Evolutionary conservation across 2,113 vertebrate species (phyloP).

Genomic region (Eleginops maclovinus): DNA sequence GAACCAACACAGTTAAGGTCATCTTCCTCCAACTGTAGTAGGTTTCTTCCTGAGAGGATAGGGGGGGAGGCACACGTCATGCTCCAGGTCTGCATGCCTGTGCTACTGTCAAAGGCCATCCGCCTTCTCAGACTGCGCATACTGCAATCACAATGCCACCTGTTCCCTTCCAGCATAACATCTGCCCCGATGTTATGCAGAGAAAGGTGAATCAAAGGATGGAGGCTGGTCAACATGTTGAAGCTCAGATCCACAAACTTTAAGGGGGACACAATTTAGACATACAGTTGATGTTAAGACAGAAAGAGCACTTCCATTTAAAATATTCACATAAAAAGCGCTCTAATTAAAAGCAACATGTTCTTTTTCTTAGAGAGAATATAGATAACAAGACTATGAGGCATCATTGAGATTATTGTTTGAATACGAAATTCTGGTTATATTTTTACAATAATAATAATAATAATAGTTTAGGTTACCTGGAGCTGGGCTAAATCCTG

Average conservation of each 20-base stretch:
- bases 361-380: neutral
- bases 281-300: slow-evolving; percentile 3
- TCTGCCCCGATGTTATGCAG: slow-evolving; percentile 79
- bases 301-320: neutral
- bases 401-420: neutral
- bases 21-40: slow-evolving; percentile 77
- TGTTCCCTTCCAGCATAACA: slow-evolving; percentile 77
- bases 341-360: neutral
- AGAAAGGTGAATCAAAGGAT: slow-evolving; percentile 77
- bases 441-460: no score
- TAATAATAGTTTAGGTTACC: no score
- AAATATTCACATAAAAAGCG: neutral
- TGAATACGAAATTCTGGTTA: neutral
- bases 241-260: slow-evolving; percentile 89
- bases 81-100: slow-evolving; percentile 71
- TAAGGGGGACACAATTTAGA: slow-evolving; percentile 27
- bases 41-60: slow-evolving; percentile 66
- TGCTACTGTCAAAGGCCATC: slow-evolving; percentile 73
- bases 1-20: slow-evolving; percentile 73
- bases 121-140: slow-evolving; percentile 74
- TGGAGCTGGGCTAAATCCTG: slow-evolving; percentile 83
- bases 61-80: slow-evolving; percentile 77
- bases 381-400: neutral
- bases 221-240: slow-evolving; percentile 84
- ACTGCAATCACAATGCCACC: slow-evolving; percentile 84